A percentile compares a stretch with the other conserved stretches of the same genome.
These are phyloP conservation scores for Fukomys damarensis DNA, from an alignment of 2,113 vertebrate genomes.

Conservation along the genomic window DNA sequence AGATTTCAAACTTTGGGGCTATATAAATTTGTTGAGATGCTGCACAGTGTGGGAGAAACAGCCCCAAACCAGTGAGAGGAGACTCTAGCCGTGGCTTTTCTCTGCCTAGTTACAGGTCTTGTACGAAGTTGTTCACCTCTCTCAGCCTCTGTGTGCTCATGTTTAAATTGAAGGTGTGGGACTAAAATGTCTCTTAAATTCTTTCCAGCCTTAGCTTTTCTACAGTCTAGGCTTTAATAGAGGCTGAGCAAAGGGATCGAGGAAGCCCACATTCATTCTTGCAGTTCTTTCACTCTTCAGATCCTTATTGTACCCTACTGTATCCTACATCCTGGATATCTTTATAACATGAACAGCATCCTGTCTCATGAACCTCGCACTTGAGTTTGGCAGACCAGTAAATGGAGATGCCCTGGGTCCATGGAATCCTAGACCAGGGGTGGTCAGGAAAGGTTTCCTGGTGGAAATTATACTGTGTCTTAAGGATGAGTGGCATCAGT, in stretches of 20 bases:
- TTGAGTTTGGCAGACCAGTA: background rate
- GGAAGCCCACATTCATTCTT: background rate
- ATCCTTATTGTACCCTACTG: background rate
- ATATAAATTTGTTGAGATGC: background rate
- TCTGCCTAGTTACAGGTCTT: background rate
- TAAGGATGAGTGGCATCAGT: background rate
- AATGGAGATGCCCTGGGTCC: background rate
- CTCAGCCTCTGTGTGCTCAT: background rate
- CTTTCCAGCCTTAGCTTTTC: background rate
- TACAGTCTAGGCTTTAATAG: background rate
- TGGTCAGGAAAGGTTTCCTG: background rate
- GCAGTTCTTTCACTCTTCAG: background rate
- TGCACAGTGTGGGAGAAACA: background rate
- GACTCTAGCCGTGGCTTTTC: background rate
- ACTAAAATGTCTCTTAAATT: background rate
- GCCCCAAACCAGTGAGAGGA: background rate
- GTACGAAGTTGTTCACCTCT: background rate
- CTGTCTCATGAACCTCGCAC: background rate
- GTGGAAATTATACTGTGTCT: background rate
- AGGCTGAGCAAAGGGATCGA: background rate
- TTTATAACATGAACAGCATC: rapidly evolving
- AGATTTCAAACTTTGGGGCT: background rate
- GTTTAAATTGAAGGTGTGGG: background rate
- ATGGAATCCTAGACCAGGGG: no score
- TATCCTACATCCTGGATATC: background rate